A percentile compares a stretch with the other conserved stretches of the same genome.
Conservation (phyloP, 2,797 vertebrate genomes). For the Pelodytes ibericus region DNA sequence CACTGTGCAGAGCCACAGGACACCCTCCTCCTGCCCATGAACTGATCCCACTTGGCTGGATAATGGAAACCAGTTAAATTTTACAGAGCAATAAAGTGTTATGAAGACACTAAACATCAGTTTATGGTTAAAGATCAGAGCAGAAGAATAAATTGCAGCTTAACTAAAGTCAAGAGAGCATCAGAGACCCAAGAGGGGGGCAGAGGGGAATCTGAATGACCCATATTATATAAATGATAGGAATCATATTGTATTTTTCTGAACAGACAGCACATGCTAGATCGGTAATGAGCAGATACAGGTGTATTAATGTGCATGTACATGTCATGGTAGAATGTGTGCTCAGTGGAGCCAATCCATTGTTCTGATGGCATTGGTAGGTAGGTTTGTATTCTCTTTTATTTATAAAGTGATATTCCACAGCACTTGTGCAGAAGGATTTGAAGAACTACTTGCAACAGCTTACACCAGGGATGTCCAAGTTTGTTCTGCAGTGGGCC, state of each 20-base stretch:
- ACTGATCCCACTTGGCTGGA: constrained; percentile 53
- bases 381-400: background rate
- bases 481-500: too few species aligned
- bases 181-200: constrained; percentile 36
- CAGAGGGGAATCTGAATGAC: constrained; percentile 43
- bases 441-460: too few species aligned
- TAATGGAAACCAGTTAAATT: constrained; percentile 62
- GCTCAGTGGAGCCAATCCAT: background rate
- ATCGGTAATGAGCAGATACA: background rate
- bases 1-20: constrained; percentile 45
- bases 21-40: constrained; percentile 48
- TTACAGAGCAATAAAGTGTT: constrained; percentile 62
- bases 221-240: constrained; percentile 18
- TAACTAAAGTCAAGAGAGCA: constrained; percentile 54
- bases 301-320: background rate
- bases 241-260: constrained; percentile 12
- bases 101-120: constrained; percentile 59
- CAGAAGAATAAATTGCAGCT: constrained; percentile 55
- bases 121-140: constrained; percentile 58
- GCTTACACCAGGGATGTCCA: too few species aligned
- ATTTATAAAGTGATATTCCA: background rate
- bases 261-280: background rate
- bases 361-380: background rate
- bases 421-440: too few species aligned
- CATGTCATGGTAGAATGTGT: background rate